Percentiles rank a stretch among this genome's conserved stretches.
phyloP scores from a whole-genome alignment of 2,113 vertebrate species.

The Elephas maximus region DNA sequence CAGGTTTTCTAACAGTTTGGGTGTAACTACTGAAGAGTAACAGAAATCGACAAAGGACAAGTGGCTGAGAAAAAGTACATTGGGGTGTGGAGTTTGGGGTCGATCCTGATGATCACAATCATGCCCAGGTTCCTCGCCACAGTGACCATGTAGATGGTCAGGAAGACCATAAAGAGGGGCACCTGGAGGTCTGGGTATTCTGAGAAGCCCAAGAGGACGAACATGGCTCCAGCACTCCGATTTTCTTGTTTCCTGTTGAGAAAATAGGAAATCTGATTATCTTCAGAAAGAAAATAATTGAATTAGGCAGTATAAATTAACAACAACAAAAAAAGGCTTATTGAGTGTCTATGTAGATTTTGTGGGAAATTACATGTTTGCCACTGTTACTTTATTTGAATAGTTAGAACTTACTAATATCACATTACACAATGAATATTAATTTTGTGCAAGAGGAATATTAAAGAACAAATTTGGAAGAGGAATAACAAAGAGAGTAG shows the following conservation, averaged over 20 bases:
- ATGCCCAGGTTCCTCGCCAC: conserved; percentile 61
- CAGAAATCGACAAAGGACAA: conserved; percentile 70
- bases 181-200: background rate
- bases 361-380: background rate
- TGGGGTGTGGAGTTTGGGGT: background rate
- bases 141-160: background rate
- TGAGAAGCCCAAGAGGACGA: conserved; percentile 25
- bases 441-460: background rate
- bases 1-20: conserved; percentile 72
- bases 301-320: background rate
- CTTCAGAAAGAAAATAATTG: background rate
- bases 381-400: background rate
- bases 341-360: background rate
- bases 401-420: background rate
- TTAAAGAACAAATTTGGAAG: background rate
- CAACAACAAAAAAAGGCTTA: background rate
- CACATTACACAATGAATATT: no score
- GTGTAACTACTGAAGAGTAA: conserved; percentile 52
- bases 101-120: background rate
- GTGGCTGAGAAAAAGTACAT: conserved; percentile 76
- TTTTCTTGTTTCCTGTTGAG: background rate
- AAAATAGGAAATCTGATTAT: background rate
- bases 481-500: background rate
- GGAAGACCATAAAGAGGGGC: background rate
- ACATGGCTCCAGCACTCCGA: background rate